Evolutionary conservation across 2,113 vertebrate species (phyloP).

Genomic region (Brachionichthys hirsutus): DNA sequence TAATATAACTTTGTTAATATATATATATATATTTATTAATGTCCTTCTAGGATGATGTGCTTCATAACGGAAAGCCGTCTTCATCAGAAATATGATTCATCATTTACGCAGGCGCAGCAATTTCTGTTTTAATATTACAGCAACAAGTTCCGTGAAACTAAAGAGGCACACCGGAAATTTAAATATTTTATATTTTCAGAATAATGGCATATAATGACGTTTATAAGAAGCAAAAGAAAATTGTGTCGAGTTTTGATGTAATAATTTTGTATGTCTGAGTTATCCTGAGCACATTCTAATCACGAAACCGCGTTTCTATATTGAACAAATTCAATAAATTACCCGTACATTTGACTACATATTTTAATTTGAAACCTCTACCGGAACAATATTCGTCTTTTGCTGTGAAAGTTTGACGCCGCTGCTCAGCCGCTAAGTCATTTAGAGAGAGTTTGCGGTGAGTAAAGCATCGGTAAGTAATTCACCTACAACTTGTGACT

Average conservation of each 20-base stretch:
- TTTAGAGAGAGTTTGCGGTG: constrained; percentile 56
- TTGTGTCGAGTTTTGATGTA: fast-evolving
- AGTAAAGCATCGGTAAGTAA: constrained; percentile 44
- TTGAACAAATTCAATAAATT: no score
- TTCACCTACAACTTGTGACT: not conserved
- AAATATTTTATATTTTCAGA: not conserved
- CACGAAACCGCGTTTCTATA: no score
- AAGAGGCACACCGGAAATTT: not conserved
- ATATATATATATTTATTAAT: not conserved
- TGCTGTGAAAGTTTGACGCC: not conserved
- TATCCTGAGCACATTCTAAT: no score
- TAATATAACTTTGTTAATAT: not conserved
- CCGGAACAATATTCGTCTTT: constrained; percentile 4
- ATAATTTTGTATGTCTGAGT: no score
- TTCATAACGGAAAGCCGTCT: constrained; percentile 31
- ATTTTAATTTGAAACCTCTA: constrained; percentile 1
- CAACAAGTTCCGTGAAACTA: not conserved
- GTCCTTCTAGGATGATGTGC: not conserved
- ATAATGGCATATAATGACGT: not conserved
- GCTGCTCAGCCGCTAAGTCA: constrained; percentile 8
- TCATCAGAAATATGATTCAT: constrained; percentile 38
- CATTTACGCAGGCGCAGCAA: constrained; percentile 60
- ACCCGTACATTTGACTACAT: not conserved
- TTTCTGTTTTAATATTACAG: not conserved
- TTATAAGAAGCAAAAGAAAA: fast-evolving